Evolutionary conservation across 2,888 invertebrate genomes (phyloP).

Genomic region (Troides oblongomaculatus): DNA sequence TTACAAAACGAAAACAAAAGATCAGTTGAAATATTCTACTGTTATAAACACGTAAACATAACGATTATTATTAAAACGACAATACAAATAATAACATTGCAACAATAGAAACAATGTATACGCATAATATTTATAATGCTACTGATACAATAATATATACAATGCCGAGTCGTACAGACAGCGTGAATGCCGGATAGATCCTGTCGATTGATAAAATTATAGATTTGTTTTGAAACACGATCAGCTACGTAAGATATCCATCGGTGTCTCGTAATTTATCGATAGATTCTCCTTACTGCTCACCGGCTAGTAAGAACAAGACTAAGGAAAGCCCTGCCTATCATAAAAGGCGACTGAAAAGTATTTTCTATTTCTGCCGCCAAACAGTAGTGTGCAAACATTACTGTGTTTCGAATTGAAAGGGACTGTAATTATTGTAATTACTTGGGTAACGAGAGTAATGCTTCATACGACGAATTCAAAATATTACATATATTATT

Average conservation of each 20-base stretch:
- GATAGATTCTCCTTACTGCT: not conserved
- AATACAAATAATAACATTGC: slow-evolving; percentile 15
- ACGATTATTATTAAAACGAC: slow-evolving; percentile 15
- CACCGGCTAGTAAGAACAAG: too few species aligned
- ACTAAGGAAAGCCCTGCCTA: too few species aligned
- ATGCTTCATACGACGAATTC: too few species aligned
- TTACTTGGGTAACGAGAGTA: too few species aligned
- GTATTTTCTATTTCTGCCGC: too few species aligned
- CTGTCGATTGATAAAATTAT: slow-evolving; percentile 24
- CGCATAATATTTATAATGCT: slow-evolving; percentile 17
- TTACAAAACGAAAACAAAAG: not conserved
- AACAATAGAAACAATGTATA: slow-evolving; percentile 17
- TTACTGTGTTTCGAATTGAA: too few species aligned
- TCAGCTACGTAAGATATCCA: slow-evolving; percentile 14
- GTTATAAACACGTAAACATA: slow-evolving; percentile 14
- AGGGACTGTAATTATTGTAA: too few species aligned
- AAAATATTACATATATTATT: too few species aligned
- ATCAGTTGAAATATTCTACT: not conserved
- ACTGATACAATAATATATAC: slow-evolving; percentile 14
- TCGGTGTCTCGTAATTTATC: slow-evolving; percentile 12
- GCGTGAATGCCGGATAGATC: slow-evolving; percentile 23
- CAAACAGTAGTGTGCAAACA: too few species aligned
- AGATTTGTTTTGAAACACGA: slow-evolving; percentile 23
- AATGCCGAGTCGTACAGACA: slow-evolving; percentile 4
- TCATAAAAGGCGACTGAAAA: too few species aligned